These are phyloP conservation scores for Hypomecis punctinalis DNA, from an alignment of 2,888 invertebrate genomes.

Conservation along the genomic window DNA sequence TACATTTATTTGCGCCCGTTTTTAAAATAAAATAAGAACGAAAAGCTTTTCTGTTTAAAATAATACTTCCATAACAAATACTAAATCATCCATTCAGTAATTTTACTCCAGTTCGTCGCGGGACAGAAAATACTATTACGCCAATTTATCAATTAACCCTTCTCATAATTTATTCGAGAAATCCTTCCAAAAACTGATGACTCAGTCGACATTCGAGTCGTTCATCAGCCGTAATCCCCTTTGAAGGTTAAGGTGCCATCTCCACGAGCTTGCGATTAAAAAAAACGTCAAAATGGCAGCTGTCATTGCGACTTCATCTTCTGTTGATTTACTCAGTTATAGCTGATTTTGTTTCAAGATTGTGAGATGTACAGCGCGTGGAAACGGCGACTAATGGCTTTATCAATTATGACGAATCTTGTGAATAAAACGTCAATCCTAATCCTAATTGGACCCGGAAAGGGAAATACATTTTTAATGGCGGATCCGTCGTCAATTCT, in stretches of 20 bases:
- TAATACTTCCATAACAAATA: too few species aligned
- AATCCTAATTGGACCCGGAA: conserved; percentile 31
- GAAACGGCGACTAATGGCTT: conserved; percentile 15
- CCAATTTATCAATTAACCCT: conserved; percentile 24
- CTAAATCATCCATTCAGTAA: too few species aligned
- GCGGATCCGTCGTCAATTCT: conserved; percentile 25
- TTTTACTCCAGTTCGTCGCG: too few species aligned
- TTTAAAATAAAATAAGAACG: too few species aligned
- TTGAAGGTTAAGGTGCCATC: conserved; percentile 9
- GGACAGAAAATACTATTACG: not conserved
- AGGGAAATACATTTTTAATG: conserved; percentile 31
- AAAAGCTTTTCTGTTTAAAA: too few species aligned
- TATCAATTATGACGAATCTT: conserved; percentile 31
- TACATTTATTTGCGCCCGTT: too few species aligned
- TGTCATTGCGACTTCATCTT: not conserved
- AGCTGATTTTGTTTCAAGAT: not conserved
- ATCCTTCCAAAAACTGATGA: conserved; percentile 26
- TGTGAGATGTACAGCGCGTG: not conserved
- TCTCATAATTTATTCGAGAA: conserved; percentile 20
- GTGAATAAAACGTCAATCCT: conserved; percentile 32
- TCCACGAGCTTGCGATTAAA: not conserved
- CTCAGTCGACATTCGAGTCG: conserved; percentile 21
- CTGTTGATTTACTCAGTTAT: not conserved
- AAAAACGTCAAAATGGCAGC: conserved; percentile 6
- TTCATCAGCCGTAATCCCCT: conserved; percentile 22